Evolutionary conservation across 2,888 invertebrate species (phyloP), one percentile per base, ranked within the genome.

Genomic region (Neuroscelio doddi): DNA sequence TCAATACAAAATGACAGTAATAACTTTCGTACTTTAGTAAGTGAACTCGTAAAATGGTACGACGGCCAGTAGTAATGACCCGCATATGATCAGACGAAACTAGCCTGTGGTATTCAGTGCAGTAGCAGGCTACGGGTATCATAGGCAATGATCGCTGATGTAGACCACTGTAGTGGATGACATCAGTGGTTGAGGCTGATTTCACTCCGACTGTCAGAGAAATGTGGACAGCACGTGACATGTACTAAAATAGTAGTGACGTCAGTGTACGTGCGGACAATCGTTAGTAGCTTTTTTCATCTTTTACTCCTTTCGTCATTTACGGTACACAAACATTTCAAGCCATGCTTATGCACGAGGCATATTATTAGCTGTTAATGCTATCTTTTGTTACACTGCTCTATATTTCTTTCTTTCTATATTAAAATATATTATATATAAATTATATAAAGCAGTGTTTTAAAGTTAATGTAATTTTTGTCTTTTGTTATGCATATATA

Each of bases 71-170:
- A 59, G 52, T 59, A 45, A 52, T 42, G 47, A 59, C 47, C 59
- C 59, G 59, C 52, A 41, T 51, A 10, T 47, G 59, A 42, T 51
- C 59, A 47, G 59, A 36, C 52, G 52, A 27, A 41, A 59, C 52
- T 58, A 51, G 59, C 29, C 41, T 47, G 34, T 12, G 38, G n/a
- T 15, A 38, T 38, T 49, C 38, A 21, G 26, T 5, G 3, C 24
- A 10, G 39, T 3, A 10, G 12, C 32, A 12, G 12, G 10, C 49
- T 38, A 27, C 59, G 59, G 47, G 52, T 14, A 58, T 46, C 41
- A 17, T 44, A 32, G 49, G 38, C 42, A 47, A 45, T 50, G 46
- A 45, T 47, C 45, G 42, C 42, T 21, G 34, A 41, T 41, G 50
- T 26, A 12, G 27, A 27, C 15, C 7, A 14, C 24, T 16, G 49